Base-by-base conservation (phyloP, 1,140 invertebrate species). In the Propsilocerus akamusi region DNA sequence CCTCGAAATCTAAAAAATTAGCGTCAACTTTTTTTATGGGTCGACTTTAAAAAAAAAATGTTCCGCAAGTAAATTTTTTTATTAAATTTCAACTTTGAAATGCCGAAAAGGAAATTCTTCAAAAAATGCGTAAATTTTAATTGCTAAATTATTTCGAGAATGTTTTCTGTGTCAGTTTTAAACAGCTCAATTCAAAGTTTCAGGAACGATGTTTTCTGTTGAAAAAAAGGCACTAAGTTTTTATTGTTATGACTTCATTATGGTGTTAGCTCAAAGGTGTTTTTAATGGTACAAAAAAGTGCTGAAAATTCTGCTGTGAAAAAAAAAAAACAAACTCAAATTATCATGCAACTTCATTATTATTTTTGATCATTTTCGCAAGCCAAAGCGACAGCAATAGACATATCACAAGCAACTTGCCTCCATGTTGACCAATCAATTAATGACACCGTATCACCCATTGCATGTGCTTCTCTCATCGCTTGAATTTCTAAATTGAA, bases 171-270 rank as follows among this genome's bases (percentile, higher is more conserved):
- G 34, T 17, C 22, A 41, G 22, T 41, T 41, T 17, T 41, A n/a
- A 41, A 17, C n/a, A n/a, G n/a, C n/a, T n/a, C n/a, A n/a, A n/a
- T n/a, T n/a, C n/a, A n/a, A n/a, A n/a, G n/a, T n/a, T n/a, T n/a
- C n/a, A n/a, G n/a, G n/a, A n/a, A n/a, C n/a, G n/a, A n/a, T n/a
- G n/a, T n/a, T n/a, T n/a, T n/a, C n/a, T n/a, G n/a, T n/a, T n/a
- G n/a, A n/a, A n/a, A n/a, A n/a, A n/a, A 17, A 41, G 8, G 22
- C 34, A 41, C 17, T 41, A 41, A 41, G 17, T 41, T 41, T 41
- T 41, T 41, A 41, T 41, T 41, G 17, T 41, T 41, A 41, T 17
- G 34, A 20, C 34, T 41, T 41, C 34, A 41, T 41, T 41, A 41
- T 41, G 28, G 34, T 41, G 34, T 41, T 20, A 17, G 34, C 10